Conservation (phyloP, 92 coral and sea anemone genomes). For the Zoanthus sociatus region DNA sequence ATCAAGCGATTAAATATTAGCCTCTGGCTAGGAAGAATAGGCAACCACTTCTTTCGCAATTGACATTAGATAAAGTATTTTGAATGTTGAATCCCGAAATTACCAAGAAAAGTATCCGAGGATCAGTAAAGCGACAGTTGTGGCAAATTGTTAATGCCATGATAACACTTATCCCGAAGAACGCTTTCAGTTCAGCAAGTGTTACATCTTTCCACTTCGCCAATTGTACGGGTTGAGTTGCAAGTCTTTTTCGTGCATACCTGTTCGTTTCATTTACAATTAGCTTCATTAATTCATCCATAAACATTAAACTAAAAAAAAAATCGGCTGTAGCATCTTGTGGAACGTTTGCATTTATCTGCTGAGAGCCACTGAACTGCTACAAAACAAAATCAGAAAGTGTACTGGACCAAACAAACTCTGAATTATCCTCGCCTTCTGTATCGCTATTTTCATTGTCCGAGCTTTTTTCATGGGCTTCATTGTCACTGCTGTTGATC, state of each 20-base stretch:
- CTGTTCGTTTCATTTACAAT: slow-evolving; percentile 18
- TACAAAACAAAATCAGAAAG: slow-evolving; percentile 12
- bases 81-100: slow-evolving; percentile 6
- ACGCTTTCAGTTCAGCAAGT: slow-evolving; percentile 20
- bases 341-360: slow-evolving; percentile 4
- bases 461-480: neutral
- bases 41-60: too few relatives aligned
- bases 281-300: neutral
- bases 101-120: neutral
- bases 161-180: neutral
- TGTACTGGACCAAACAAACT: neutral
- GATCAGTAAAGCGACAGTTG: slow-evolving; percentile 11
- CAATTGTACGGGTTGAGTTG: neutral
- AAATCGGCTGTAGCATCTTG: slow-evolving; percentile 17
- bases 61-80: too few relatives aligned
- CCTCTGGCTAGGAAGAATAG: too few relatives aligned
- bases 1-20: too few relatives aligned
- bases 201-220: neutral
- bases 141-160: neutral
- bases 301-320: slow-evolving; percentile 15
- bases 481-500: neutral
- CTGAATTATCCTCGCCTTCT: slow-evolving; percentile 9
- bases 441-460: slow-evolving; percentile 4
- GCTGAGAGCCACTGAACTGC: slow-evolving; percentile 12
- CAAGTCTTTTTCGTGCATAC: slow-evolving; percentile 13